Percentiles rank a stretch among this genome's conserved stretches.
Evolutionary conservation across 1,140 invertebrate species (phyloP).

Genomic region (Philotrypesis tridentata): DNA sequence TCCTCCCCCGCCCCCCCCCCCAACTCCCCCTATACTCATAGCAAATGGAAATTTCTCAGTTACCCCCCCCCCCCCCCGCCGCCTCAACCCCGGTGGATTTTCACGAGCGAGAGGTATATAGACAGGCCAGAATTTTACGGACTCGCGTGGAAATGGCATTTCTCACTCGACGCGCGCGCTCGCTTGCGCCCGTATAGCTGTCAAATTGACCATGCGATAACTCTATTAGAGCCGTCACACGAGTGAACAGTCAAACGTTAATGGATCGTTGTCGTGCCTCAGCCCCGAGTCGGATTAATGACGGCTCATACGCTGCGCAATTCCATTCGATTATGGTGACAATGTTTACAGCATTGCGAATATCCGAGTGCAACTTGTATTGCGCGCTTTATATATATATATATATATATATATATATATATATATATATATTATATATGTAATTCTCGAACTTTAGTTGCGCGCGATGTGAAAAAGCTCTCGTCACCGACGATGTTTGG

Average conservation of each 20-base stretch:
- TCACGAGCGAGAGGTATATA: no score
- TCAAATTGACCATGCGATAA: conserved; percentile 38
- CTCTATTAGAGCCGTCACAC: conserved; percentile 44
- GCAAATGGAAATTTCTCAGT: background rate
- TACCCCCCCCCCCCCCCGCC: no score
- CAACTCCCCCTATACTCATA: background rate
- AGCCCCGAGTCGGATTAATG: conserved; percentile 12
- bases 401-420: no score
- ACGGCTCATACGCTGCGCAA: background rate
- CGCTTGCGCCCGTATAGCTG: background rate
- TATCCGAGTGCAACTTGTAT: no score
- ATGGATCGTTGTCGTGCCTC: conserved; percentile 5
- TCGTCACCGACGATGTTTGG: no score
- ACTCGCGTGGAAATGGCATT: background rate
- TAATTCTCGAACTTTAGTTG: no score
- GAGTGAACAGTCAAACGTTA: conserved; percentile 39
- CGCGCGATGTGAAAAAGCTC: background rate
- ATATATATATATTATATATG: no score
- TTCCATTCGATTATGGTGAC: conserved; percentile 7
- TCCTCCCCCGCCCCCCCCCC: no score
- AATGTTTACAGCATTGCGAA: background rate
- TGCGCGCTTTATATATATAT: background rate
- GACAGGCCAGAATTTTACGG: background rate
- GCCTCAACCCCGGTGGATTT: background rate
- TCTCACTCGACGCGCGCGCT: background rate